These are phyloP conservation scores for Galaxias olidus DNA, from an alignment of 2,797 vertebrate species.

Conservation along the genomic window DNA sequence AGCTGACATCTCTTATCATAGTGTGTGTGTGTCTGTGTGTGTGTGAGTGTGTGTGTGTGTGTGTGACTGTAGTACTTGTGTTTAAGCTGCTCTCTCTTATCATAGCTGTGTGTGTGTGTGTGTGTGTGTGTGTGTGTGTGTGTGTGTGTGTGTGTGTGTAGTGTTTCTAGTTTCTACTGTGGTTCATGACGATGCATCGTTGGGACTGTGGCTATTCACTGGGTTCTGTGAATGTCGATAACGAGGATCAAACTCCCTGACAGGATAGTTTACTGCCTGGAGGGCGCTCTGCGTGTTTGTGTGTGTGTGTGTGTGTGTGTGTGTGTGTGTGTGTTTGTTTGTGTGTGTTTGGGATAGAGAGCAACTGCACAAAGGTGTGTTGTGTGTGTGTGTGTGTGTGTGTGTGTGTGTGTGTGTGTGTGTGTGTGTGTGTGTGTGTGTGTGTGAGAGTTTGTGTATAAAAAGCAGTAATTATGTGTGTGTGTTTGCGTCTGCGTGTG, in stretches of 20 bases:
- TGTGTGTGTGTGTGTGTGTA: too few species aligned
- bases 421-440: slow-evolving; percentile 54
- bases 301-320: slow-evolving; percentile 19
- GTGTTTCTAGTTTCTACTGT: too few species aligned
- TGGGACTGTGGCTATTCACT: slow-evolving; percentile 39
- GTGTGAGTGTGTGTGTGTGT: too few species aligned
- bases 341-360: too few species aligned
- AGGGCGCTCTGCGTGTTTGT: slow-evolving; percentile 37
- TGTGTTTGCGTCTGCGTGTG: not conserved
- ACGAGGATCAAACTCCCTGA: slow-evolving; percentile 66
- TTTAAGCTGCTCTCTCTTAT: too few species aligned
- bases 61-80: too few species aligned
- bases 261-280: slow-evolving; percentile 67
- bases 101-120: too few species aligned
- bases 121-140: too few species aligned
- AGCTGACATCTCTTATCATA: too few species aligned
- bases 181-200: slow-evolving; percentile 13
- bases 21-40: too few species aligned
- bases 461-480: slow-evolving; percentile 40
- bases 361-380: not conserved
- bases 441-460: slow-evolving; percentile 63
- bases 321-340: not conserved
- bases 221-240: slow-evolving; percentile 62
- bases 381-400: slow-evolving; percentile 62
- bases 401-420: slow-evolving; percentile 42